Evolutionary conservation across 2,113 vertebrate genomes (phyloP).

Genomic region (Paramisgurnus dabryanus): DNA sequence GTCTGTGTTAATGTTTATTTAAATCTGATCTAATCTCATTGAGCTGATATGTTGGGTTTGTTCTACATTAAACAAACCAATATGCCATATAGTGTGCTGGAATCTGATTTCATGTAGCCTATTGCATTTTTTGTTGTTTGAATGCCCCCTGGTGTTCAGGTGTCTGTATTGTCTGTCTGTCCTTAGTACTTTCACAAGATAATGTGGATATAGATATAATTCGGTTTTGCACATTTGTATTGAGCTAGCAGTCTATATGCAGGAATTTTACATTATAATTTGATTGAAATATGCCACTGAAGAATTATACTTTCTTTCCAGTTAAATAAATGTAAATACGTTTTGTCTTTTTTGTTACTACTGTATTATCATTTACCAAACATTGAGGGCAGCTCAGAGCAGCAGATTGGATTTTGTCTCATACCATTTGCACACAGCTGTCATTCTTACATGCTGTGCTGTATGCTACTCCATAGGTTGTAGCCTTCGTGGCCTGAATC

Average conservation of each 20-base stretch:
- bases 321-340: too few species aligned
- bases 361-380: background rate
- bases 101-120: background rate
- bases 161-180: too few species aligned
- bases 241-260: too few species aligned
- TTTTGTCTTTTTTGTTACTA: background rate
- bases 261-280: too few species aligned
- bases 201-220: too few species aligned
- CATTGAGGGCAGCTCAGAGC: background rate
- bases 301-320: too few species aligned
- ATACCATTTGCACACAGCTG: too few species aligned
- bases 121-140: too few species aligned
- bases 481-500: constrained; percentile 84
- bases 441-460: background rate
- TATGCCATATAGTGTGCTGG: background rate
- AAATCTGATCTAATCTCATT: background rate
- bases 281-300: too few species aligned
- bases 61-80: background rate
- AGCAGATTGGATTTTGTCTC: background rate
- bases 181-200: too few species aligned
- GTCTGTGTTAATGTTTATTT: background rate
- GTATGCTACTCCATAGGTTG: constrained; percentile 74
- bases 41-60: background rate
- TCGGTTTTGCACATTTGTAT: too few species aligned
- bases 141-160: too few species aligned